Conservation (phyloP, 2,888 invertebrate genomes). For the Phania funesta region DNA sequence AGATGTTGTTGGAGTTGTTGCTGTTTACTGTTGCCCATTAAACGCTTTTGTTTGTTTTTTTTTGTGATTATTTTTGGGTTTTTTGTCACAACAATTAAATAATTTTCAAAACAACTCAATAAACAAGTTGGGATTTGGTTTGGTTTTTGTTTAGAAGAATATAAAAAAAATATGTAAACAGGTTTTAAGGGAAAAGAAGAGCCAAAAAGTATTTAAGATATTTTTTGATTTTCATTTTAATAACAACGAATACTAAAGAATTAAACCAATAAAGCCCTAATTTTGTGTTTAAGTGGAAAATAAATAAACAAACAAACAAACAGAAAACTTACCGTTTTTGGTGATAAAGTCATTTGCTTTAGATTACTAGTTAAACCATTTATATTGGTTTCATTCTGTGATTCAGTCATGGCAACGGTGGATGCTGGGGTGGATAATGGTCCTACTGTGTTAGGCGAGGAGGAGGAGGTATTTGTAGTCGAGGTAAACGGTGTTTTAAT, state of each 20-base stretch:
- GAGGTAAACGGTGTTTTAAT: constrained; percentile 59
- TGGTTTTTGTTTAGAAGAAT: constrained; percentile 39
- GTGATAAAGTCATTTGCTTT: constrained; percentile 75
- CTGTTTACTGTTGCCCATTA: constrained; percentile 70
- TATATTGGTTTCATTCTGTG: constrained; percentile 72
- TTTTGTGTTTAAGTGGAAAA: constrained; percentile 9
- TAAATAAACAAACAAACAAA: background rate
- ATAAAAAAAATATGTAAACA: constrained; percentile 20
- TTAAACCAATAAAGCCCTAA: constrained; percentile 35
- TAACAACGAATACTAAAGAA: constrained; percentile 39
- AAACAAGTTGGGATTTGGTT: constrained; percentile 6
- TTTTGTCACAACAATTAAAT: constrained; percentile 7
- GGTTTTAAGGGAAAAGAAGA: constrained; percentile 25
- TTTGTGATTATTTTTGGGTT: constrained; percentile 32
- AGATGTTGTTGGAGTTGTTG: constrained; percentile 68
- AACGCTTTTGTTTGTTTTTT: constrained; percentile 67
- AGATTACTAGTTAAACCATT: constrained; percentile 75
- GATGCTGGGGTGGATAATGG: constrained; percentile 65
- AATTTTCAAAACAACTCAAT: constrained; percentile 32
- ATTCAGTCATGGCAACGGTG: constrained; percentile 70
- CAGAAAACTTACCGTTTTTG: constrained; percentile 75
- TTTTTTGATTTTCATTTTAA: constrained; percentile 30
- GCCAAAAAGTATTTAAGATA: constrained; percentile 45
- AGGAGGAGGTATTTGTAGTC: constrained; percentile 51
- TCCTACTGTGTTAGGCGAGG: constrained; percentile 41